Percentiles rank a stretch among this genome's conserved stretches.
Conservation (phyloP, 2,113 vertebrate genomes). For the Amphiprion percula region DNA sequence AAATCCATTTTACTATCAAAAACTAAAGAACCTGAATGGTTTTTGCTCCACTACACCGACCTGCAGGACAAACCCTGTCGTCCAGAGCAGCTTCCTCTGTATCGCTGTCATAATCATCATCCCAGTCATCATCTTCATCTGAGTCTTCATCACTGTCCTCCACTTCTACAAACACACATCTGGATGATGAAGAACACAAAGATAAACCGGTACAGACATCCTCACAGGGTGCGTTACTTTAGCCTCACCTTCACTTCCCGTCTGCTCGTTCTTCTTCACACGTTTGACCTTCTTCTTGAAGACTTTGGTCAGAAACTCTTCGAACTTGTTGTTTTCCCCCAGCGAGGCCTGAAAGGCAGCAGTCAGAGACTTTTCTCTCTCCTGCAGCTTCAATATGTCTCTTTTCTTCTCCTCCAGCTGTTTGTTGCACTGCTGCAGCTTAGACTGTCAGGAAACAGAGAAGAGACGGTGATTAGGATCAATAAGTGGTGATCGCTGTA, state of each 20-base stretch:
- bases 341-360: constrained; percentile 86
- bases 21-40: background rate
- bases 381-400: constrained; percentile 86
- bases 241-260: constrained; percentile 67
- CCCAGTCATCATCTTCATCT: constrained; percentile 84
- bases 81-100: constrained; percentile 82
- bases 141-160: constrained; percentile 86
- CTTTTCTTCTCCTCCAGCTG: constrained; percentile 86
- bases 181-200: background rate
- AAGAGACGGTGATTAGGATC: background rate
- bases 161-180: constrained; percentile 79
- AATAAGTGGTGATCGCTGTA: background rate
- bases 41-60: constrained; percentile 57
- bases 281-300: constrained; percentile 89
- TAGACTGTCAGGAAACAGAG: constrained; percentile 72
- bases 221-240: background rate
- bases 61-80: constrained; percentile 86
- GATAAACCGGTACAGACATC: constrained; percentile 14
- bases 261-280: constrained; percentile 78
- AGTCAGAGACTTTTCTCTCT: constrained; percentile 84
- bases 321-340: constrained; percentile 90
- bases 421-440: constrained; percentile 83
- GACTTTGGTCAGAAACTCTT: constrained; percentile 88
- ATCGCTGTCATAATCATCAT: constrained; percentile 74
- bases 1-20: background rate